Evolutionary conservation across 2,113 vertebrate genomes (phyloP).

Genomic region (Vidua macroura): DNA sequence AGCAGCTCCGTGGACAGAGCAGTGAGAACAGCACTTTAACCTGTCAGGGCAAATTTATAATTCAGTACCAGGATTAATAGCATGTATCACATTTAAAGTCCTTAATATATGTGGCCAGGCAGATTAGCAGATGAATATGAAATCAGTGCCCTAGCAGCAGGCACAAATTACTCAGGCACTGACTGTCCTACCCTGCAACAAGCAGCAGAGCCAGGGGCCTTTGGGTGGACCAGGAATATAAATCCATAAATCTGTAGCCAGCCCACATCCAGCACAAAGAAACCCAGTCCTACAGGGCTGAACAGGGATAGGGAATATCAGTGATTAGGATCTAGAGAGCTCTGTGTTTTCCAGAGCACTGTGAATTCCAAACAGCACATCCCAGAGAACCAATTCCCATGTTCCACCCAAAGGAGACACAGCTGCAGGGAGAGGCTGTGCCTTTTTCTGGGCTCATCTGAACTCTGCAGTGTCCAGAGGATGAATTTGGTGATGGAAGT

Average conservation of each 20-base stretch:
- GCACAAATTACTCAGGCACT: neutral
- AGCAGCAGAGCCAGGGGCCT: neutral
- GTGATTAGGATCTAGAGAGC: neutral
- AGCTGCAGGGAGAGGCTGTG: neutral
- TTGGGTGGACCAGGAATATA: neutral
- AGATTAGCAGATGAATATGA: slow-evolving; percentile 12
- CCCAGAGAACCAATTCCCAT: neutral
- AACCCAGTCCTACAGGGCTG: neutral
- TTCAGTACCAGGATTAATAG: slow-evolving; percentile 12
- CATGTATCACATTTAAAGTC: neutral
- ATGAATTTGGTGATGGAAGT: neutral
- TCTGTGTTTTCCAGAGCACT: neutral
- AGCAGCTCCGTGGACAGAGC: rapidly evolving
- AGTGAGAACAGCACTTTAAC: neutral
- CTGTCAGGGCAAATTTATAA: neutral
- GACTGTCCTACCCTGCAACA: neutral
- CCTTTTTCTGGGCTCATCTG: neutral
- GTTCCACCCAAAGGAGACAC: neutral
- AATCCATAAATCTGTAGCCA: neutral
- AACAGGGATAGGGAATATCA: neutral
- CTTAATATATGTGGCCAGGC: neutral
- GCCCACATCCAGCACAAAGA: neutral
- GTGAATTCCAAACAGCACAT: neutral
- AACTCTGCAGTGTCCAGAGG: neutral
- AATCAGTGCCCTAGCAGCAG: neutral